A percentile compares a stretch with the other conserved stretches of the same genome.
These are phyloP conservation scores for Peromyscus californicus DNA, from an alignment of 2,113 vertebrate genomes.

Conservation along the genomic window DNA sequence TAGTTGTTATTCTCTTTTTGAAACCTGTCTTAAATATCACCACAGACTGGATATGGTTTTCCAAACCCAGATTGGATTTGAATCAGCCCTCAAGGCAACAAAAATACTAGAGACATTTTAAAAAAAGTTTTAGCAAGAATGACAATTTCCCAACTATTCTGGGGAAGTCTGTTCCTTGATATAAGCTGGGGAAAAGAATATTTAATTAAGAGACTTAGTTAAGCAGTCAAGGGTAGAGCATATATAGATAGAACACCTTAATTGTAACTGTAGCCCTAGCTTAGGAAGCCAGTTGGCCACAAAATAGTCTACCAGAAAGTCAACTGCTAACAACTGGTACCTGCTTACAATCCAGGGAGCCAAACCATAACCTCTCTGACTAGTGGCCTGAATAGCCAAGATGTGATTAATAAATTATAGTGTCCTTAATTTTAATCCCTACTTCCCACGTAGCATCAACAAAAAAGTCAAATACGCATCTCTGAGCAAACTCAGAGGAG, in stretches of 20 bases:
- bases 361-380: not conserved
- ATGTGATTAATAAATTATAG: not conserved
- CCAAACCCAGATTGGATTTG: slow-evolving; percentile 34
- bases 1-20: not conserved
- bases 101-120: not conserved
- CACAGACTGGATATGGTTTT: slow-evolving; percentile 15
- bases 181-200: not conserved
- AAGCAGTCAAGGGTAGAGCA: not conserved
- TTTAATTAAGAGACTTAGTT: not conserved
- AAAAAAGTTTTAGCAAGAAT: not conserved
- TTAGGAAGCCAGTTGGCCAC: not conserved
- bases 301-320: not conserved
- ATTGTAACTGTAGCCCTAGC: not conserved
- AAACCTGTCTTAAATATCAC: slow-evolving; percentile 35
- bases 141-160: not conserved
- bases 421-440: slow-evolving; percentile 7
- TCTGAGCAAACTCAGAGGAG: not conserved
- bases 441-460: not conserved
- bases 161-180: not conserved
- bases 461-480: not conserved
- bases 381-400: not conserved
- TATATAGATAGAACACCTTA: not conserved
- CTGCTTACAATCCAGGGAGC: not conserved
- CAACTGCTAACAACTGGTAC: not conserved
- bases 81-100: slow-evolving; percentile 5